Evolutionary conservation across 2,113 vertebrate species (phyloP).

Genomic region (Natator depressus): DNA sequence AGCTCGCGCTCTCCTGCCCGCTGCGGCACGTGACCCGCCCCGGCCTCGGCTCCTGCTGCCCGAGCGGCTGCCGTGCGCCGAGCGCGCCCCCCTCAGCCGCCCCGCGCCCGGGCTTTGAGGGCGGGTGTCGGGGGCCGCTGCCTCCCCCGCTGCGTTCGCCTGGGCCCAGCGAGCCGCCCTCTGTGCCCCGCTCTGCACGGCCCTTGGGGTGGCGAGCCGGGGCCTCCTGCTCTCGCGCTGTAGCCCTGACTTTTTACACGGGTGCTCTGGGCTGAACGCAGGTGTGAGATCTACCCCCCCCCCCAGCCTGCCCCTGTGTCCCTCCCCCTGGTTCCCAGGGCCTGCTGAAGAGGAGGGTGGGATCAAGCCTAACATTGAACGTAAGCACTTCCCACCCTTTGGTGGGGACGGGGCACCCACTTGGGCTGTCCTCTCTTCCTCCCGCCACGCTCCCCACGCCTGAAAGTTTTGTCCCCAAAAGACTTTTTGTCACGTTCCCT

Average conservation of each 20-base stretch:
- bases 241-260: neutral
- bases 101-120: neutral
- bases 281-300: neutral
- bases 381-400: neutral
- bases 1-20: neutral
- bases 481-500: neutral
- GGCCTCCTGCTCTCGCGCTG: neutral
- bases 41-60: slow-evolving; percentile 47
- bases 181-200: neutral
- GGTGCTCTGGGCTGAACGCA: neutral
- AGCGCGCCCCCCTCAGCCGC: slow-evolving; percentile 5
- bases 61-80: slow-evolving; percentile 53
- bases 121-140: no score
- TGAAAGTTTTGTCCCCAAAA: neutral
- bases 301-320: neutral
- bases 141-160: no score
- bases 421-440: neutral
- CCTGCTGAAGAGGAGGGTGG: neutral
- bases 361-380: neutral
- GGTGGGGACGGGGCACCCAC: neutral
- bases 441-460: neutral
- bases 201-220: neutral
- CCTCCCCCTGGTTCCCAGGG: neutral
- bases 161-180: no score
- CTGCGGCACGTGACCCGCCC: slow-evolving; percentile 66